Evolutionary conservation across 2,888 invertebrate species (phyloP), one percentile per base, ranked within the genome.

Genomic region (Aphrophora alni): DNA sequence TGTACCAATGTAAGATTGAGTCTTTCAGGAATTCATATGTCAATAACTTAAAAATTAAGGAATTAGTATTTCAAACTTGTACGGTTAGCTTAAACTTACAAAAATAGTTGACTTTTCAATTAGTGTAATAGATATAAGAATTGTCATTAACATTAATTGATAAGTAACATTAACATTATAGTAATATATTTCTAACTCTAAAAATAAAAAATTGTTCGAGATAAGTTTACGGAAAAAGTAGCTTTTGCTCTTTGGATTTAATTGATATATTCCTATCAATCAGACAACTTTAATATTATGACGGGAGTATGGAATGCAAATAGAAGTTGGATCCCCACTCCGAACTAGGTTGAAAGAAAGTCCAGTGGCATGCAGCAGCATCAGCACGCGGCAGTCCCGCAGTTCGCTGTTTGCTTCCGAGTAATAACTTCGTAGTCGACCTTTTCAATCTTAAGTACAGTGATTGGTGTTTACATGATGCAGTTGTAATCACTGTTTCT

Each of bases 321-420:
- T 59, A 59, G 59, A 59, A 59, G 59, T 21, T 59, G 59, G 59
- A 59, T 59, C 59, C 59, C 59, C 59, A 59, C 59, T 59, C 59
- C 59, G 21, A 59, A 59, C 59, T 59, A 21, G 59, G 59, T 59
- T 59, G 59, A 59, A 59, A 59, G 59, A 59, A 59, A 59, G 59
- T 59, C 59, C 59, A 59, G 59, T 59, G 59, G 21, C 59, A 59
- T 59, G 59, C 59, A 44, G 44, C 44, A 59, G 59, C 14, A 59
- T 21, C 59, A 59, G 59, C 59, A 21, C 21, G 21, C 59, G 59
- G 21, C 21, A 21, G 4, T 59, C 12, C 21, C 33, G 33, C 44
- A 44, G 44, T 44, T 14, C 44, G 44, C 44, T 44, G 17, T 44
- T 44, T 14, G 44, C 17, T 44, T 44, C 44, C 44, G 44, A 59